Base-by-base conservation (phyloP, 2,113 vertebrate species). In the Callipepla californica region DNA sequence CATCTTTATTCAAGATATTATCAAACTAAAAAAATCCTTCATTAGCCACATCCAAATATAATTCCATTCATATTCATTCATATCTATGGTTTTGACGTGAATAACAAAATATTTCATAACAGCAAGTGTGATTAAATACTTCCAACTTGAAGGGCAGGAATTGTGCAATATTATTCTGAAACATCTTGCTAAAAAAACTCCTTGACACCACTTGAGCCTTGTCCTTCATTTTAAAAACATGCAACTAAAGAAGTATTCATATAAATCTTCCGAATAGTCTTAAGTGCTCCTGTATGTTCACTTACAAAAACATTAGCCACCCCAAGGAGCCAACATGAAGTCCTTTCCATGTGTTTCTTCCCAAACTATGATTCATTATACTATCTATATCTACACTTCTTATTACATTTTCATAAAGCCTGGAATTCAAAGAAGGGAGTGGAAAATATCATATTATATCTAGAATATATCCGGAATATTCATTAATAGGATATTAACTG, bases 91-190 rank as follows among this genome's bases (percentile, higher is more conserved):
- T 94, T 87, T 93, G 63, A 83, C 87, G 83, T 65, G 42, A 95
- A 89, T 87, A 93, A 82, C 36, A 85, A 91, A 93, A 53, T 85
- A 85, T 89, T 89, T 93, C 38, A 1, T 74, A 96, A 93, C 40
- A 94, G 59, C 28, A 82, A 74, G 13, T 59, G 13, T 51, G 62
- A 93, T 67, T 87, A 89, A 89, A 84, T 81, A 87, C 68, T 91
- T 95, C 78, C 55, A 93, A 25, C 50, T 59, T 65, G 34, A 93
- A 82, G 32, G 50, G 21, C 40, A 73, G 47, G 6, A 76, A 85
- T 82, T 92, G 77, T 80, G 59, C 63, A 91, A 87, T 70, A 77
- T 14, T 65, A 0, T 50, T 81, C 72, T 70, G 51, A 85, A 94
- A 83, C 17, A 80, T 36, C 50, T 89, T 91, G 38, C 67, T 89